phyloP scores from a whole-genome alignment of 2,888 invertebrate species.

The Micropterix aruncella region DNA sequence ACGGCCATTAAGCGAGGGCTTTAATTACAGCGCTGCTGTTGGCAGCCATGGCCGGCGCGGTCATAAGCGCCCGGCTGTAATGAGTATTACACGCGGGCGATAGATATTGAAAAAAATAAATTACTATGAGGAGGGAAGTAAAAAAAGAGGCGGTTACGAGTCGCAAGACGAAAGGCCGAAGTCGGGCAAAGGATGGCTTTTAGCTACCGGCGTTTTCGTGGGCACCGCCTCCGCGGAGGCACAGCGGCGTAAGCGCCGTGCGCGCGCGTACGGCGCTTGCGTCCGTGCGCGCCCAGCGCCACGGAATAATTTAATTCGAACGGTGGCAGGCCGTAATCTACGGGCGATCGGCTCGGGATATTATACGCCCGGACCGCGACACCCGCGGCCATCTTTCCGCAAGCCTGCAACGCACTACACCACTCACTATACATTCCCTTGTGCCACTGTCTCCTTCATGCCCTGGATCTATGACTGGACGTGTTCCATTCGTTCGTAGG shows the following conservation, averaged over 20 bases:
- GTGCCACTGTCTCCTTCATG: too few relatives aligned
- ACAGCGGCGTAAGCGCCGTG: constrained; percentile 14
- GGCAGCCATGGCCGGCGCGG: too few relatives aligned
- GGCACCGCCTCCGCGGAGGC: constrained; percentile 21
- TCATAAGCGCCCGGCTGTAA: too few relatives aligned
- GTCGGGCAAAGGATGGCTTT: constrained; percentile 20
- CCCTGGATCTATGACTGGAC: too few relatives aligned
- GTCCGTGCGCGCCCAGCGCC: constrained; percentile 4
- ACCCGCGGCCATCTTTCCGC: constrained; percentile 12
- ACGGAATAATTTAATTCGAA: constrained; percentile 16
- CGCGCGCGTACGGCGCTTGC: constrained; percentile 15
- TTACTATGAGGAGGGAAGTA: constrained; percentile 5
- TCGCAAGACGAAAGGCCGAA: constrained; percentile 15
- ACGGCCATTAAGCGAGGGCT: too few relatives aligned
- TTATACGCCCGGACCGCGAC: constrained; percentile 14
- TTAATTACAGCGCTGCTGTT: too few relatives aligned
- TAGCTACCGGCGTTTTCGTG: constrained; percentile 17
- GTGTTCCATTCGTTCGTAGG: too few relatives aligned
- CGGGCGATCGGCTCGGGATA: constrained; percentile 16
- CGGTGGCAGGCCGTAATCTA: constrained; percentile 19
- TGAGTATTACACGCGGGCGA: too few relatives aligned
- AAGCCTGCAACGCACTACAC: constrained; percentile 10
- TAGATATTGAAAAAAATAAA: constrained; percentile 12
- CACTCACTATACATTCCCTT: too few relatives aligned
- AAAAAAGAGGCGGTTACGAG: constrained; percentile 8